phyloP scores from a whole-genome alignment of 30 jellyfish, hydroid and myxozoan species.

The Aurelia coerulea region DNA sequence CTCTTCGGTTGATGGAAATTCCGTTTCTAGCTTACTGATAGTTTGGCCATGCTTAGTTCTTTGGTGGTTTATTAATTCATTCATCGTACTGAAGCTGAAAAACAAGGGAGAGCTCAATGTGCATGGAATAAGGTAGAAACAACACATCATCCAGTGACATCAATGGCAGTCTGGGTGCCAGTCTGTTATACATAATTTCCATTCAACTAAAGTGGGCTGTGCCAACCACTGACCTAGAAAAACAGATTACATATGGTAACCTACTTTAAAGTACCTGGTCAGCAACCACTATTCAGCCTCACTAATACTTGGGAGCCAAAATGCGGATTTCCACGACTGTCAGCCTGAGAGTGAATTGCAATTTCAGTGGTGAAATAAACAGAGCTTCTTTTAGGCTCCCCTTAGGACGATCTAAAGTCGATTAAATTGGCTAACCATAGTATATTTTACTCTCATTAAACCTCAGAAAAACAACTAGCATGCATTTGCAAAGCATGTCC shows the following conservation, averaged over 20 bases:
- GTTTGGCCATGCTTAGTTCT: neutral
- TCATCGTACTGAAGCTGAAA: constrained; percentile 6
- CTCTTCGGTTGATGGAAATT: constrained; percentile 1
- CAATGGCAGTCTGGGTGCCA: no score
- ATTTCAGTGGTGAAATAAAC: neutral
- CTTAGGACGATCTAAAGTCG: neutral
- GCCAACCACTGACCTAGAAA: no score
- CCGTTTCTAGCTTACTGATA: neutral
- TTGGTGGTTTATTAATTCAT: neutral
- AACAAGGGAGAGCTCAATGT: neutral
- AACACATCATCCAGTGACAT: no score
- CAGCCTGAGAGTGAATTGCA: neutral
- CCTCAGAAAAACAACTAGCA: neutral
- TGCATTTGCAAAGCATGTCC: neutral
- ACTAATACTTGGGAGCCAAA: neutral
- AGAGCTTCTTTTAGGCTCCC: neutral
- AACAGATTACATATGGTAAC: neutral
- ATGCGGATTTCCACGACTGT: neutral
- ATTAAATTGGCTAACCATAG: neutral
- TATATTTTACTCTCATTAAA: neutral
- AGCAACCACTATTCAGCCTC: neutral
- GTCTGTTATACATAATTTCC: no score
- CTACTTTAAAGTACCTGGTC: neutral
- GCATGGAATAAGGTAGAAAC: no score
- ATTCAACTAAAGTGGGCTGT: no score